phyloP scores from a whole-genome alignment of 2,888 invertebrate genomes.

The Ellobium chinense region DNA sequence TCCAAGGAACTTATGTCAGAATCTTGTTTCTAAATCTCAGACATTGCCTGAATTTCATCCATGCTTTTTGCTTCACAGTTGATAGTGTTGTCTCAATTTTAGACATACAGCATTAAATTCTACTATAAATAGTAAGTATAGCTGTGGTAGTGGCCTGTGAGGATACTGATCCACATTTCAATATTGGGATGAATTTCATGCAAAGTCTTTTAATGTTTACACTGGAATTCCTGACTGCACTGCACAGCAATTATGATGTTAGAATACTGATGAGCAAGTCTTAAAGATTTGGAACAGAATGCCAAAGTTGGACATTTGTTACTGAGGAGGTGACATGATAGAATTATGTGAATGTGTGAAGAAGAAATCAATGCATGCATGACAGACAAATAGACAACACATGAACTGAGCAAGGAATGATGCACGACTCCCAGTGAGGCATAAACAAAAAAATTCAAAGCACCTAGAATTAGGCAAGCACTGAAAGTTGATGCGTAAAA shows the following conservation, averaged over 20 bases:
- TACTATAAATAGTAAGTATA: too few species aligned
- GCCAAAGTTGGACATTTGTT: background rate
- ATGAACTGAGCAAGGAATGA: background rate
- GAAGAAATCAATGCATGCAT: background rate
- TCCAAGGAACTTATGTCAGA: too few species aligned
- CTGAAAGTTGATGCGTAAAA: background rate
- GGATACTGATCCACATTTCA: too few species aligned
- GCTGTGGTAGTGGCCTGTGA: too few species aligned
- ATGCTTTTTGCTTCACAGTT: too few species aligned
- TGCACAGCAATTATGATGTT: background rate
- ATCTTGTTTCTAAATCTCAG: too few species aligned
- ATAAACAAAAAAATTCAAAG: conserved; percentile 1
- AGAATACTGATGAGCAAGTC: background rate
- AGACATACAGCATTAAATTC: too few species aligned
- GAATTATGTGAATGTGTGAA: background rate
- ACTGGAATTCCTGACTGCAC: too few species aligned
- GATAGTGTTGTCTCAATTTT: too few species aligned
- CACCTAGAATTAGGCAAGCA: background rate
- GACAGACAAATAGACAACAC: background rate
- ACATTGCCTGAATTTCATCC: too few species aligned
- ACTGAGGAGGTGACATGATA: background rate
- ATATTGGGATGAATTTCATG: too few species aligned
- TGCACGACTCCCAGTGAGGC: background rate
- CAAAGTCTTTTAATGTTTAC: too few species aligned
- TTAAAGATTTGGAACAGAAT: background rate